Evolutionary conservation across 2,888 invertebrate species (phyloP).

Genomic region (Toxonevra muliebris): DNA sequence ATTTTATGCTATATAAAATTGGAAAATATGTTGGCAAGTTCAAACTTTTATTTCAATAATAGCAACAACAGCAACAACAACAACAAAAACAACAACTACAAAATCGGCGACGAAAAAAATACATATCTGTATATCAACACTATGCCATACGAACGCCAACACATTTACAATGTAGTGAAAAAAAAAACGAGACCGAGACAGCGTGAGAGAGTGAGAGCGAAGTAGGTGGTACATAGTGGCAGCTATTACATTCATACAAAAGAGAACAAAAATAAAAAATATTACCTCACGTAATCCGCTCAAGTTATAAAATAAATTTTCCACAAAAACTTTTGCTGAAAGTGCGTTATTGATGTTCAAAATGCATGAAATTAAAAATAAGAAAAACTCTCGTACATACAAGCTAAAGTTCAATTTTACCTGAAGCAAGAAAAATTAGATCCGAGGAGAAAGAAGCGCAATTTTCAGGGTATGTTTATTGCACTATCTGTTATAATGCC

Average conservation of each 20-base stretch:
- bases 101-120: neutral
- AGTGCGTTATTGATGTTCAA: constrained; percentile 27
- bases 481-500: too few relatives aligned
- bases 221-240: too few relatives aligned
- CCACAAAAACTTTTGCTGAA: constrained; percentile 20
- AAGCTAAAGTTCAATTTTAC: constrained; percentile 21
- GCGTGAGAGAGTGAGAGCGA: too few relatives aligned
- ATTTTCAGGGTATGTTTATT: too few relatives aligned
- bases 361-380: constrained; percentile 31
- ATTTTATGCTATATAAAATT: too few relatives aligned
- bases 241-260: too few relatives aligned
- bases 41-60: neutral
- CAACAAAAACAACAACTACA: neutral
- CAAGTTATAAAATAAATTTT: constrained; percentile 30
- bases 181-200: too few relatives aligned
- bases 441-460: too few relatives aligned
- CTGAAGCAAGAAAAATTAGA: neutral
- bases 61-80: neutral
- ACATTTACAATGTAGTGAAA: too few relatives aligned
- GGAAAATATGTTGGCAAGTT: too few relatives aligned
- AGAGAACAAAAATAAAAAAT: neutral
- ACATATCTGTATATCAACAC: too few relatives aligned
- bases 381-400: neutral
- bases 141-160: too few relatives aligned
- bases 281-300: constrained; percentile 27